Evolutionary conservation across 1,140 invertebrate genomes (phyloP), one percentile per base, ranked within the genome.

Genomic region (Wasmannia auropunctata): DNA sequence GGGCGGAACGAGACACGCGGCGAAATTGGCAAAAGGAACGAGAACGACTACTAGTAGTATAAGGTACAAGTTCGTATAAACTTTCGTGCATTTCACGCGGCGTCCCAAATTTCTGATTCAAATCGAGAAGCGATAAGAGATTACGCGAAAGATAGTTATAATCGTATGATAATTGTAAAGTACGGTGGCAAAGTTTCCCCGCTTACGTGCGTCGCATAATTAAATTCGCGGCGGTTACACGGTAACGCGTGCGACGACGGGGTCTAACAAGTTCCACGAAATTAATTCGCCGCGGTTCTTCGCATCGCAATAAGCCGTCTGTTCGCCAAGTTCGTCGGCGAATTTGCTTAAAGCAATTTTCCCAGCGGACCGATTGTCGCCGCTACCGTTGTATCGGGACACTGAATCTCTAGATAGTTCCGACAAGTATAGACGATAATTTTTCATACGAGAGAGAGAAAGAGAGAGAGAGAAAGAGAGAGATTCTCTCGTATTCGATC

Each of bases 221-320:
- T 89, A 75, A 89, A 89, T 89, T 86, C 88, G 70, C 69, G 85
- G 58, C 85, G 87, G 85, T 88, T 89, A 86, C 87, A 89, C 74
- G 87, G 88, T 89, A 89, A 86, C 76, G 84, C 87, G 87, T 88
- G 88, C 85, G 85, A 80, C 62, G 76, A 89, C 76, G 76, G 88
- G 67, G 85, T 89, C 76, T 89, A 89, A 89, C 88, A 89, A 89
- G 88, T 89, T 89, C 85, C 85, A 83, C 63, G 85, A 88, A 89
- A 89, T 89, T 89, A 89, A 89, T 89, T 86, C 70, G 87, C 70
- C 56, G 72, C 81, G 69, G 80, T 75, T 69, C 86, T 84, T 65
- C 63, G 60, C 81, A 85, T 77, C 34, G 81, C 74, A 85, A 85
- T 85, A 85, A 85, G 74, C 81, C 81, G 81, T 22, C 67, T 54